Evolutionary conservation across 1,140 invertebrate genomes (phyloP).

Genomic region (Teleopsis dalmanni): DNA sequence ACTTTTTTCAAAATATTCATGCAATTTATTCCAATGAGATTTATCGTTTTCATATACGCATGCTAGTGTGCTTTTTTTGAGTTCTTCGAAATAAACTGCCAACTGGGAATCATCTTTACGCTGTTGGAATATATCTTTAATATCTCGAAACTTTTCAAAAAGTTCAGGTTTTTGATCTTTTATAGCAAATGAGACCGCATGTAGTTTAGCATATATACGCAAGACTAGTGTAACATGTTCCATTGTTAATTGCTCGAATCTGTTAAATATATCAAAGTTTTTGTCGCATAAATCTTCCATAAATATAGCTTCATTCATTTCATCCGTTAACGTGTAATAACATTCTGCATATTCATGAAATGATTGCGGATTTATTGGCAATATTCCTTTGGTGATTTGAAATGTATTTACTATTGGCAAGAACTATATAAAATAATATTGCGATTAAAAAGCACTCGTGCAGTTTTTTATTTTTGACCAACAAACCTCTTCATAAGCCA

Average conservation of each 20-base stretch:
- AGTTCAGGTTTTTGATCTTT: constrained; percentile 30
- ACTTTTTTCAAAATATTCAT: constrained; percentile 17
- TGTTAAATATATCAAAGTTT: constrained; percentile 46
- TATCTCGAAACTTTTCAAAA: constrained; percentile 21
- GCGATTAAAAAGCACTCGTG: background rate
- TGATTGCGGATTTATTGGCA: constrained; percentile 17
- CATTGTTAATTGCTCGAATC: constrained; percentile 41
- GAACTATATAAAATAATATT: constrained; percentile 14
- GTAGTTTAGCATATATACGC: constrained; percentile 48
- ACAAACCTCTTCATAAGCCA: constrained; percentile 31
- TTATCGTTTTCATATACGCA: constrained; percentile 14
- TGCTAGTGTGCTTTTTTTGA: constrained; percentile 23
- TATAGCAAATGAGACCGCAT: constrained; percentile 49
- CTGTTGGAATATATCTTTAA: constrained; percentile 35
- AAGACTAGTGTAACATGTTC: constrained; percentile 46
- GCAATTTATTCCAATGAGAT: constrained; percentile 13
- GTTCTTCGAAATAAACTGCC: constrained; percentile 23
- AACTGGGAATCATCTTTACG: constrained; percentile 20
- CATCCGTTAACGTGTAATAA: constrained; percentile 32
- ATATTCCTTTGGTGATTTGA: constrained; percentile 27
- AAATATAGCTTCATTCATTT: constrained; percentile 46
- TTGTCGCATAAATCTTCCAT: constrained; percentile 48
- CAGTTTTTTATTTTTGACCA: background rate
- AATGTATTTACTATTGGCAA: constrained; percentile 37
- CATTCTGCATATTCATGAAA: constrained; percentile 42